Conservation (phyloP, 2,888 invertebrate species). For the Platycheirus albimanus region DNA sequence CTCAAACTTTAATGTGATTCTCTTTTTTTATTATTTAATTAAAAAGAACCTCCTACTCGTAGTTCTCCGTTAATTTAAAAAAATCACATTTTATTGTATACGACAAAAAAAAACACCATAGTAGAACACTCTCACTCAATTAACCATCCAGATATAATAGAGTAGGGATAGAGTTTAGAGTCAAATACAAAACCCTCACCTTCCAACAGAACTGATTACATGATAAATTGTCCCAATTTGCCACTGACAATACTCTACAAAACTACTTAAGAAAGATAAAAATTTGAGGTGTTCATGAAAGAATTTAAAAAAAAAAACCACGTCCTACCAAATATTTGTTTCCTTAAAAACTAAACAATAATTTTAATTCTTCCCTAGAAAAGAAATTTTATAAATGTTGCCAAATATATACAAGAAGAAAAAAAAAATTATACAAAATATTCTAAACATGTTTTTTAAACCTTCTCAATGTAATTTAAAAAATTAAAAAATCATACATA, state of each 20-base stretch:
- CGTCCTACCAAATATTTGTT: conserved; percentile 38
- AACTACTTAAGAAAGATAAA: not conserved
- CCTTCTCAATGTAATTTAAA: conserved; percentile 44
- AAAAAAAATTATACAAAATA: conserved; percentile 26
- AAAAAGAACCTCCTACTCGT: too few relatives aligned
- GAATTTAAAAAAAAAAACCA: conserved; percentile 18
- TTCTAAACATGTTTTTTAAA: conserved; percentile 40
- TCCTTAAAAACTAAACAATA: conserved; percentile 24
- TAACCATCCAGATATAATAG: too few relatives aligned
- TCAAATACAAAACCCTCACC: not conserved
- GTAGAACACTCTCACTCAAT: too few relatives aligned
- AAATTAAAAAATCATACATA: conserved; percentile 24
- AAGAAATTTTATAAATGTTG: conserved; percentile 64
- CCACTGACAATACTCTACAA: not conserved
- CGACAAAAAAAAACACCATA: too few relatives aligned
- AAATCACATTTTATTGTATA: too few relatives aligned
- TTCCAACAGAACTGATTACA: conserved; percentile 31
- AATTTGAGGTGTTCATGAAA: not conserved
- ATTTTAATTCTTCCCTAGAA: conserved; percentile 23
- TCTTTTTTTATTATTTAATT: too few relatives aligned
- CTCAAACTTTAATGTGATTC: too few relatives aligned
- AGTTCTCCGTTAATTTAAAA: too few relatives aligned
- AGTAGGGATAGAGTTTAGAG: too few relatives aligned
- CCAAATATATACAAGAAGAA: conserved; percentile 53
- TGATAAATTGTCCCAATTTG: not conserved